Base-by-base conservation (phyloP, 2,888 invertebrate species). In the Clivina fossor region DNA sequence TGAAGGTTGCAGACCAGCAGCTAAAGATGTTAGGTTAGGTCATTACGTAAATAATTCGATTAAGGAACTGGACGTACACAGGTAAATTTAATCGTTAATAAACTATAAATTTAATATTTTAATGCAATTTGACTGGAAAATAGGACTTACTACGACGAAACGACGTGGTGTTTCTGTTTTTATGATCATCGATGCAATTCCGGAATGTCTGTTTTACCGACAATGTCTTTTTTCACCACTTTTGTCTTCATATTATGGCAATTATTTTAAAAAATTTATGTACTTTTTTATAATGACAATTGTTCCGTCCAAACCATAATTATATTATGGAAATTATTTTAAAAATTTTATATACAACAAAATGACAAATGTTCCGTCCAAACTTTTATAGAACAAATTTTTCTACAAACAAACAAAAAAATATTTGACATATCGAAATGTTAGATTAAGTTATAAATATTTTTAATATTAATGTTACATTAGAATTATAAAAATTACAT, bases 101-200 rank as follows among this genome's bases (percentile, higher is more conserved):
- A 9, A 46, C 32, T 47, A 15, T 51, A 7, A 11, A 22, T 46
- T n/a, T 32, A 28, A 16, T 43, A 16, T 19, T 22, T 18, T 30
- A 32, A 28, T 41, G 26, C 7, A 7, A 44, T 11, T 28, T 40
- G 19, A 26, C 56, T 59, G 62, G 61, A 64, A 80, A 80, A 53
- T 75, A 87, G 93, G 64, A 80, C 89, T 66, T 85, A 87, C 76
- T 94, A 87, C 68, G 87, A 87, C 60, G 80, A 87, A 63, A 88
- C 89, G 4, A 83, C 83, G 30, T 94, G 87, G 82, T 94, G 93
- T 71, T 92, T 93, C 72, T 94, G 93, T 71, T 92, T 90, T 70
- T 84, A 93, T 61, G 93, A 93, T 72, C 89, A 93, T 69, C 81
- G 93, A 66, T 93, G 93, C 73, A 94, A 94, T 67, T 62, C 62